Conservation (phyloP, 2,888 invertebrate genomes). For the Polyommatus icarus region DNA sequence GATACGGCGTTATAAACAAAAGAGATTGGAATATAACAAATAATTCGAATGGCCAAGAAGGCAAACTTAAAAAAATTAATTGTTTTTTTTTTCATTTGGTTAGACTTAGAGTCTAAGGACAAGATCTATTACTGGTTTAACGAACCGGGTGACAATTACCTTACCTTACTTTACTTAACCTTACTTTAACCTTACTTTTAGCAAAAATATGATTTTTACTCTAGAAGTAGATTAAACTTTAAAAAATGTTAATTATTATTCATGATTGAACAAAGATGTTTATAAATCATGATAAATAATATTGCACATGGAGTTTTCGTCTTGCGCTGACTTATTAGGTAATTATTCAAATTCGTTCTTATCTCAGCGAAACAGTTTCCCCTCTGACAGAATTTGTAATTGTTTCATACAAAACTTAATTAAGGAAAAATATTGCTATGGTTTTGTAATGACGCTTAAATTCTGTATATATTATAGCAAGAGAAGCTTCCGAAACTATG, state of each 20-base stretch:
- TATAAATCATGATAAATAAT: slow-evolving; percentile 5
- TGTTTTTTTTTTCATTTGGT: too few species aligned
- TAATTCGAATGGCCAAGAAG: background rate
- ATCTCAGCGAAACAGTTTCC: slow-evolving; percentile 68
- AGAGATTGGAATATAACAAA: background rate
- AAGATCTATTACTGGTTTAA: too few species aligned
- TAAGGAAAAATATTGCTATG: slow-evolving; percentile 23
- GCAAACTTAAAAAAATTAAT: background rate
- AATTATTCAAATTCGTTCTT: slow-evolving; percentile 76
- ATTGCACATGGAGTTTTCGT: slow-evolving; percentile 42
- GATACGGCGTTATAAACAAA: slow-evolving; percentile 1
- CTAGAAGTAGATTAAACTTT: too few species aligned
- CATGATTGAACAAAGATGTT: background rate
- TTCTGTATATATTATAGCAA: background rate
- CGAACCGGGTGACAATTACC: too few species aligned
- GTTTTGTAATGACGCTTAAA: background rate
- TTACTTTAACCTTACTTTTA: too few species aligned
- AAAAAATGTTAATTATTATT: background rate
- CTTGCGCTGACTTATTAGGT: slow-evolving; percentile 62
- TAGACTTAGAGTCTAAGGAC: too few species aligned
- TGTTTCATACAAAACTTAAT: slow-evolving; percentile 28
- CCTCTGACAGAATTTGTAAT: slow-evolving; percentile 41
- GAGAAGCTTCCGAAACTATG: background rate
- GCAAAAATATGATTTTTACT: too few species aligned
- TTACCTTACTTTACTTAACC: too few species aligned